These are phyloP conservation scores for Corvus moneduloides DNA, from an alignment of 2,113 vertebrate species.

Conservation along the genomic window DNA sequence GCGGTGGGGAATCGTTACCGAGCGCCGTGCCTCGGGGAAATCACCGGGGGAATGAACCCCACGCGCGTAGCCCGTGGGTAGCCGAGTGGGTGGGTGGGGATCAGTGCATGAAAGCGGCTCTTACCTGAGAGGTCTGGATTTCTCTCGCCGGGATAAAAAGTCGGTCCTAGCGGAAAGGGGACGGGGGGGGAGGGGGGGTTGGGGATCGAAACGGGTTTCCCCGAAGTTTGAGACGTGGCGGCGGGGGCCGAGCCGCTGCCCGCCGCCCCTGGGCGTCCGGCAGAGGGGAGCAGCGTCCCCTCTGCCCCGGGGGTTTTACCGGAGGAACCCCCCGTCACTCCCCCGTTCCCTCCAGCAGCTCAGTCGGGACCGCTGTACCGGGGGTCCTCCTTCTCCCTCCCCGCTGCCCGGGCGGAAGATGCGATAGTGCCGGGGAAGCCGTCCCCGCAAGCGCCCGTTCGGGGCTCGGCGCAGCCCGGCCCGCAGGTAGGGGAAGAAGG, in stretches of 20 bases:
- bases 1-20: not conserved
- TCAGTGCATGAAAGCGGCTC: not conserved
- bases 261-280: not conserved
- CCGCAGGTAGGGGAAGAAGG: not conserved
- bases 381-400: not conserved
- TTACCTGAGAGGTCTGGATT: conserved; percentile 49
- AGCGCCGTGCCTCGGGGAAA: not conserved
- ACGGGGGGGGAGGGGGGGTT: not conserved
- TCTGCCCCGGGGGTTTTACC: conserved; percentile 41
- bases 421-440: not conserved
- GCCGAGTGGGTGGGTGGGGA: not conserved
- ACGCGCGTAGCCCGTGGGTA: not conserved
- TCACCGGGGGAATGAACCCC: not conserved
- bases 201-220: not conserved
- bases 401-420: not conserved
- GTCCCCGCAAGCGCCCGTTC: not conserved
- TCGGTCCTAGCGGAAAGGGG: not conserved
- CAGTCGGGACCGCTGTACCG: conserved; percentile 31
- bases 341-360: not conserved
- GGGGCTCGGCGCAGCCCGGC: not conserved
- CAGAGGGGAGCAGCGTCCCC: not conserved
- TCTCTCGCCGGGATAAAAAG: conserved; percentile 11
- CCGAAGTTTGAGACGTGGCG: conserved; percentile 10
- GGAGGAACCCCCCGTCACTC: not conserved
- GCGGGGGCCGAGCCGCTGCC: not conserved